phyloP scores from a whole-genome alignment of 2,113 vertebrate species.

The Phalacrocorax brasilianus region DNA sequence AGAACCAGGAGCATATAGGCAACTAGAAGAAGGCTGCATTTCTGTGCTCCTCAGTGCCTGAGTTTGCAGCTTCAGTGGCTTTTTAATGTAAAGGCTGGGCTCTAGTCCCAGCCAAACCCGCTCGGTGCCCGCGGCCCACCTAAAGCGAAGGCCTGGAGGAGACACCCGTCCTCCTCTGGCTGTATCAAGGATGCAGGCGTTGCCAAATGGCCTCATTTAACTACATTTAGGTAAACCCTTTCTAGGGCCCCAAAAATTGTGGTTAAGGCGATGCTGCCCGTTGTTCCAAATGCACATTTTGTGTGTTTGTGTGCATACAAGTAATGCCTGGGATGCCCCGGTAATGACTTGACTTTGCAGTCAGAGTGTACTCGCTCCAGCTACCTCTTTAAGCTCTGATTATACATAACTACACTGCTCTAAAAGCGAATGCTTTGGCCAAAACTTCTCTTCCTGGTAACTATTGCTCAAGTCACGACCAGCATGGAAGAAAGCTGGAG shows the following conservation, averaged over 20 bases:
- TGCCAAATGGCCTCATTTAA: background rate
- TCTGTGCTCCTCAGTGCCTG: background rate
- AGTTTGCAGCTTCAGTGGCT: background rate
- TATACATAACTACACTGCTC: background rate
- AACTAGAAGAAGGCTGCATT: background rate
- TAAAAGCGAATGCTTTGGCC: background rate
- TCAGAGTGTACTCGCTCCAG: rapidly evolving
- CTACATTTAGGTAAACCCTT: background rate
- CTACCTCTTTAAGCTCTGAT: background rate
- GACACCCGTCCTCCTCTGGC: background rate
- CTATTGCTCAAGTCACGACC: background rate
- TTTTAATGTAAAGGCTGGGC: background rate
- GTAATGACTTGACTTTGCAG: rapidly evolving
- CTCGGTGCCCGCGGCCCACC: rapidly evolving
- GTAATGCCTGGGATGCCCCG: background rate
- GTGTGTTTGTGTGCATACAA: background rate
- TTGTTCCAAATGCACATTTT: background rate
- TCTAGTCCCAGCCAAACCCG: background rate
- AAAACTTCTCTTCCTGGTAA: background rate
- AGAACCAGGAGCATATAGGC: background rate
- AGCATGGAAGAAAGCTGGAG: rapidly evolving
- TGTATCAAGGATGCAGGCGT: background rate
- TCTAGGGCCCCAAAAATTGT: background rate
- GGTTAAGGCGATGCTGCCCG: background rate
- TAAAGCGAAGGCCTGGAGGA: background rate